Evolutionary conservation across 2,797 vertebrate genomes (phyloP).

Genomic region (Halcyon badia): DNA sequence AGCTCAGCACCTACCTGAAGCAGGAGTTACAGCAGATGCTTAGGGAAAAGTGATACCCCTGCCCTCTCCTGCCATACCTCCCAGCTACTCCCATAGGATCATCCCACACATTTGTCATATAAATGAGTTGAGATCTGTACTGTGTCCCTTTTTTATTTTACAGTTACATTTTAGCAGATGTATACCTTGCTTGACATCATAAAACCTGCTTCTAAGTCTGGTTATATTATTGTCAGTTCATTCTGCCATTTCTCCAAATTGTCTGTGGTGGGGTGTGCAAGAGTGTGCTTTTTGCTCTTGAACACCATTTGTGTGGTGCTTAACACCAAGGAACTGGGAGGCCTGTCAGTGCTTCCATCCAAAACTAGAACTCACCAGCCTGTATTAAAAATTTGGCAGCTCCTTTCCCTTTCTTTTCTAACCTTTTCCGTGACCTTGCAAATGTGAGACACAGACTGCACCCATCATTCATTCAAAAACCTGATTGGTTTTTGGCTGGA

Average conservation of each 20-base stretch:
- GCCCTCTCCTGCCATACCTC: background rate
- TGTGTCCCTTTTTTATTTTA: background rate
- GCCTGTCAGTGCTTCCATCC: background rate
- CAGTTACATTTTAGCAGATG: background rate
- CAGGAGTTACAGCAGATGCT: background rate
- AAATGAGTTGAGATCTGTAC: background rate
- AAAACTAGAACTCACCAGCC: background rate
- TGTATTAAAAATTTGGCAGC: background rate
- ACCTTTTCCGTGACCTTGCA: background rate
- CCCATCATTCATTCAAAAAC: background rate
- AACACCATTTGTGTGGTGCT: background rate
- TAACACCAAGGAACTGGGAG: background rate
- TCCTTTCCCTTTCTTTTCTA: background rate
- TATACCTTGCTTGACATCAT: background rate
- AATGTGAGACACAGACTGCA: background rate
- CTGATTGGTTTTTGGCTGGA: background rate
- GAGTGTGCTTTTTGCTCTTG: background rate
- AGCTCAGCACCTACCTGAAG: background rate
- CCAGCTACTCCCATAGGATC: background rate
- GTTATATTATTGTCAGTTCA: background rate
- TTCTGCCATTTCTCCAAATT: background rate
- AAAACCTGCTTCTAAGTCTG: background rate
- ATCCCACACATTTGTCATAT: background rate
- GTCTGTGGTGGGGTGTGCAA: rapidly evolving
- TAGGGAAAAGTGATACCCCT: background rate